phyloP scores from a whole-genome alignment of 2,113 vertebrate species.

The Urocynchramus pylzowi region DNA sequence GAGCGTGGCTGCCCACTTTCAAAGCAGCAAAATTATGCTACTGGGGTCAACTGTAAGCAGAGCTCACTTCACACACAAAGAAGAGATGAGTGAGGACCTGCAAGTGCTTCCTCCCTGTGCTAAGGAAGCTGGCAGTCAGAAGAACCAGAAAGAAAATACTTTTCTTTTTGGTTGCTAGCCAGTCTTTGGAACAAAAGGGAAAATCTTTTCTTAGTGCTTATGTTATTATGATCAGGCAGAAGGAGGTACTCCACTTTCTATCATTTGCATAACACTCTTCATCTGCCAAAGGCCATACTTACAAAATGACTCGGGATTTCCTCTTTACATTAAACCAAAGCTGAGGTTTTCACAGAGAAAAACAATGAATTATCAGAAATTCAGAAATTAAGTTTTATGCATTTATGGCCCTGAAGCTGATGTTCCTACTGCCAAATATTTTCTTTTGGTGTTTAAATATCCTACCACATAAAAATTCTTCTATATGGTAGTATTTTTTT shows the following conservation, averaged over 20 bases:
- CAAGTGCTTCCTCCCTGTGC: background rate
- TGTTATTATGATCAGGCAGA: background rate
- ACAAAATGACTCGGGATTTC: background rate
- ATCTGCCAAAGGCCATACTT: background rate
- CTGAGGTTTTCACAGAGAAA: background rate
- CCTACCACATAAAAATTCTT: background rate
- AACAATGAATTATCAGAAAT: background rate
- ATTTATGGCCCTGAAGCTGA: background rate
- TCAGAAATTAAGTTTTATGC: background rate
- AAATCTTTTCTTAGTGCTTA: background rate
- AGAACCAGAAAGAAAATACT: background rate
- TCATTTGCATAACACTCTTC: background rate
- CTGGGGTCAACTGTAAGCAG: fast-evolving
- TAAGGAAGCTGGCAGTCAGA: background rate
- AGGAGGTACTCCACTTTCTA: background rate
- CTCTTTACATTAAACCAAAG: background rate
- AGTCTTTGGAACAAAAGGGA: background rate
- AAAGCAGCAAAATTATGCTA: background rate
- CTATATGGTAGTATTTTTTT: background rate
- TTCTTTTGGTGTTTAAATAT: background rate
- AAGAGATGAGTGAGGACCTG: background rate
- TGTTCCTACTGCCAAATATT: background rate
- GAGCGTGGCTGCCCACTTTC: background rate
- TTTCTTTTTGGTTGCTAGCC: background rate
- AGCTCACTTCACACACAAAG: background rate